These are phyloP conservation scores for Heliothis peltigera DNA, from an alignment of 2,888 invertebrate genomes.

Conservation along the genomic window DNA sequence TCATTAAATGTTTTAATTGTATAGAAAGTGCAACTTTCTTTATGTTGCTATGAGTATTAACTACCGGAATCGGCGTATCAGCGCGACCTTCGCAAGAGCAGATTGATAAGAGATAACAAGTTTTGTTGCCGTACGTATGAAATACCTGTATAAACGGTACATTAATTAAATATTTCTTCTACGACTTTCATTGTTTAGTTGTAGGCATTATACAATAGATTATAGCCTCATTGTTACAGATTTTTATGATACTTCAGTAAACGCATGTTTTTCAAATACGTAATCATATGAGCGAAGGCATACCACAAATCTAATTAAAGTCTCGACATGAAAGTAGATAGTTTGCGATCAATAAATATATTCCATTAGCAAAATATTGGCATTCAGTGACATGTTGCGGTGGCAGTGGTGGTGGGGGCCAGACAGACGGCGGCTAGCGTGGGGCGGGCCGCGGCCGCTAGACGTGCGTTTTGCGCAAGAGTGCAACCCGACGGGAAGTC, in stretches of 20 bases:
- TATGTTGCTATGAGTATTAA: slow-evolving; percentile 28
- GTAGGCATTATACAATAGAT: slow-evolving; percentile 34
- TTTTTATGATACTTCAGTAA: slow-evolving; percentile 35
- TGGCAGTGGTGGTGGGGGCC: slow-evolving; percentile 56
- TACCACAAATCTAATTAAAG: slow-evolving; percentile 53
- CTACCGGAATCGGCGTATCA: slow-evolving; percentile 72
- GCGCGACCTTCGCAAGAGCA: slow-evolving; percentile 86
- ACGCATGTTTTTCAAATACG: slow-evolving; percentile 41
- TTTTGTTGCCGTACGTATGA: slow-evolving; percentile 62
- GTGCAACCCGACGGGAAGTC: slow-evolving; percentile 77
- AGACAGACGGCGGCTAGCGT: slow-evolving; percentile 50
- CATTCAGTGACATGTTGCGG: slow-evolving; percentile 46
- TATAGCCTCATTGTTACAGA: slow-evolving; percentile 38
- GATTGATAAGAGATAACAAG: slow-evolving; percentile 88
- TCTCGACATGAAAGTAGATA: slow-evolving; percentile 30
- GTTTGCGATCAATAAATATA: slow-evolving; percentile 51
- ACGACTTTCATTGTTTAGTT: slow-evolving; percentile 46
- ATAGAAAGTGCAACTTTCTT: slow-evolving; percentile 37
- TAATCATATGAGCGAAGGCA: slow-evolving; percentile 42
- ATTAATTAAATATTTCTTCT: slow-evolving; percentile 34
- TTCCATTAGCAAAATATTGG: slow-evolving; percentile 46
- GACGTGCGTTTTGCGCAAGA: slow-evolving; percentile 75
- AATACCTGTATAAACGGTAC: slow-evolving; percentile 40
- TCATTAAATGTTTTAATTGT: neutral
- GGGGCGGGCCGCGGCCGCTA: slow-evolving; percentile 55